A percentile compares a stretch with the other conserved stretches of the same genome.
Evolutionary conservation across 2,888 invertebrate species (phyloP).

Genomic region (Ectemnius continuus): DNA sequence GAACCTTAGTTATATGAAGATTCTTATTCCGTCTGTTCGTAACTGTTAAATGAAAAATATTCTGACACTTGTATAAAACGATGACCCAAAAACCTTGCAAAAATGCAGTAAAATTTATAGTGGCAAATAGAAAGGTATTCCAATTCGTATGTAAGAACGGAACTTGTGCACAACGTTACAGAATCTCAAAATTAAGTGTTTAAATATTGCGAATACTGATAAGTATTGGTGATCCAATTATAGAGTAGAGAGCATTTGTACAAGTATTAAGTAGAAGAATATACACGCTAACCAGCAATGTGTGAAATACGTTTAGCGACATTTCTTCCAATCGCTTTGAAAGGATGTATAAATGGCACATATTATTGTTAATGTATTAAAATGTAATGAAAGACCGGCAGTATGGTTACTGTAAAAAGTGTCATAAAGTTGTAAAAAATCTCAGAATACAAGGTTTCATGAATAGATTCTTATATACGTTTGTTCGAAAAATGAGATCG

Average conservation of each 20-base stretch:
- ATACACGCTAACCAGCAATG: constrained; percentile 2
- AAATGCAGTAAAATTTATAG: too few relatives aligned
- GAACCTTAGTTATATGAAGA: too few relatives aligned
- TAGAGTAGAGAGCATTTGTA: constrained; percentile 13
- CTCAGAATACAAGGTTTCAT: constrained; percentile 8
- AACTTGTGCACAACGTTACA: too few relatives aligned
- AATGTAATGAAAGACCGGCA: background rate
- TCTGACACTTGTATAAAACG: too few relatives aligned
- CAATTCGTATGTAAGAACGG: too few relatives aligned
- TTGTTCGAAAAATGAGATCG: constrained; percentile 25
- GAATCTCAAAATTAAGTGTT: background rate
- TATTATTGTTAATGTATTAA: background rate
- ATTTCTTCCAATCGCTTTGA: constrained; percentile 7
- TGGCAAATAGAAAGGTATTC: too few relatives aligned
- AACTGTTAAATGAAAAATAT: too few relatives aligned
- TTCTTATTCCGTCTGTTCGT: too few relatives aligned
- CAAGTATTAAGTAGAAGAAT: constrained; percentile 15
- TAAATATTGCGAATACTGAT: background rate
- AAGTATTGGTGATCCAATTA: background rate
- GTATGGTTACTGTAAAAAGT: constrained; percentile 13
- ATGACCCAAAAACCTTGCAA: too few relatives aligned
- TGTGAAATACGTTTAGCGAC: constrained; percentile 27
- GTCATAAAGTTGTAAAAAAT: constrained; percentile 12
- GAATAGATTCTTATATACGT: constrained; percentile 7
- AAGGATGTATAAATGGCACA: constrained; percentile 16